These are phyloP conservation scores for Acrocera orbiculus DNA, from an alignment of 2,888 invertebrate genomes.

Conservation along the genomic window DNA sequence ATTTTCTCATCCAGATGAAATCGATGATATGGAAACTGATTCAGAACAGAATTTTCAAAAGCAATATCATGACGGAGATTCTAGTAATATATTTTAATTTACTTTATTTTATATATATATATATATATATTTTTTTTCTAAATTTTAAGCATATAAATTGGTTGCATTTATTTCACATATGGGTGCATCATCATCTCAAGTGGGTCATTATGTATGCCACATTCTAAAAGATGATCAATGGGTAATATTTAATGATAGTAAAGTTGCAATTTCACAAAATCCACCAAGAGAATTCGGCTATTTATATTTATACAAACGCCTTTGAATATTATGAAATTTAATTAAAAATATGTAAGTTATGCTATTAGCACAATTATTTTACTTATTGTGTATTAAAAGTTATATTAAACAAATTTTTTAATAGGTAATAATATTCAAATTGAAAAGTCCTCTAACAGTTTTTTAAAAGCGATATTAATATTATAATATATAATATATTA, in stretches of 20 bases:
- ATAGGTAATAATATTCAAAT: too few relatives aligned
- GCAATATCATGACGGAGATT: slow-evolving; percentile 52
- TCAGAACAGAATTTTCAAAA: too few relatives aligned
- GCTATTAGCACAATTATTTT: too few relatives aligned
- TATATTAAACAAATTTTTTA: too few relatives aligned
- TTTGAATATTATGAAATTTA: background rate
- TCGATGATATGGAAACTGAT: slow-evolving; percentile 36
- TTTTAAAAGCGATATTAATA: too few relatives aligned
- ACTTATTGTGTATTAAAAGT: too few relatives aligned
- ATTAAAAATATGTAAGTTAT: too few relatives aligned
- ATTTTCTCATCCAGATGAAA: slow-evolving; percentile 70
- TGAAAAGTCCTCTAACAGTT: too few relatives aligned
- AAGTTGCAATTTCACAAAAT: slow-evolving; percentile 90
- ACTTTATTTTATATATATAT: background rate
- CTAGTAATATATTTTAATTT: slow-evolving; percentile 40
- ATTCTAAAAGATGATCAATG: slow-evolving; percentile 75
- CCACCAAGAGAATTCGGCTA: slow-evolving; percentile 95
- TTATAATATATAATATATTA: too few relatives aligned
- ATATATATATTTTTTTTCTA: slow-evolving; percentile 8
- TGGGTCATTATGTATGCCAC: slow-evolving; percentile 97
- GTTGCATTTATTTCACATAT: slow-evolving; percentile 96
- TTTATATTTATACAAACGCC: slow-evolving; percentile 70
- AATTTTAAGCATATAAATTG: slow-evolving; percentile 67
- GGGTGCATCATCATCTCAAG: slow-evolving; percentile 92
- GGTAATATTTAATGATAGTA: slow-evolving; percentile 98